phyloP scores from a whole-genome alignment of 1,140 invertebrate genomes.

The Zaprionus capensis region DNA sequence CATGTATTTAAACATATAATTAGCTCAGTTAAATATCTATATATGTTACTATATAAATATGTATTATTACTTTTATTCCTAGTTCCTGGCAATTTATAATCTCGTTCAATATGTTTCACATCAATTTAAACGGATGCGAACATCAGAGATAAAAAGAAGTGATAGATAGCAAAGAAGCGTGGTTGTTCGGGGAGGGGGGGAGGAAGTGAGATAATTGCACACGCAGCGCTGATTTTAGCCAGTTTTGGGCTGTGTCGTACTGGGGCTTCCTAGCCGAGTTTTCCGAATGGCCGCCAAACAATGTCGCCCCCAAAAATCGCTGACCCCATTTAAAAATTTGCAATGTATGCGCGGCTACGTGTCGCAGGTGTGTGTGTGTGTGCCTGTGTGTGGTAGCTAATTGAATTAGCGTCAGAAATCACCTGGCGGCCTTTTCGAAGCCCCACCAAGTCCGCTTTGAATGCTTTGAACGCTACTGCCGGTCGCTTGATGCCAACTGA shows the following conservation, averaged over 20 bases:
- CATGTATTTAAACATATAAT: too few relatives aligned
- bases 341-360: background rate
- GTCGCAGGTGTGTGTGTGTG: background rate
- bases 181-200: background rate
- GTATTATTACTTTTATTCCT: too few relatives aligned
- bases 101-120: too few relatives aligned
- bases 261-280: slow-evolving; percentile 52
- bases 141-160: background rate
- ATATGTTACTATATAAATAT: too few relatives aligned
- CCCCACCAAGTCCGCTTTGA: slow-evolving; percentile 48
- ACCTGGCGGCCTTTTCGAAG: slow-evolving; percentile 59
- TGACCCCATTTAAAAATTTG: slow-evolving; percentile 62
- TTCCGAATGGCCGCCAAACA: slow-evolving; percentile 38
- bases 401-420: slow-evolving; percentile 65
- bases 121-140: too few relatives aligned
- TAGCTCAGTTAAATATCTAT: too few relatives aligned
- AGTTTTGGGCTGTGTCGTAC: background rate
- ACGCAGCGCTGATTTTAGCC: background rate
- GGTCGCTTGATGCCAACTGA: slow-evolving; percentile 31
- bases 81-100: too few relatives aligned
- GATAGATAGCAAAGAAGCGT: background rate
- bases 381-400: slow-evolving; percentile 34
- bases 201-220: background rate
- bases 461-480: slow-evolving; percentile 14
- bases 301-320: slow-evolving; percentile 72